phyloP scores from a whole-genome alignment of 2,888 invertebrate genomes.

The Resseliella maxima region DNA sequence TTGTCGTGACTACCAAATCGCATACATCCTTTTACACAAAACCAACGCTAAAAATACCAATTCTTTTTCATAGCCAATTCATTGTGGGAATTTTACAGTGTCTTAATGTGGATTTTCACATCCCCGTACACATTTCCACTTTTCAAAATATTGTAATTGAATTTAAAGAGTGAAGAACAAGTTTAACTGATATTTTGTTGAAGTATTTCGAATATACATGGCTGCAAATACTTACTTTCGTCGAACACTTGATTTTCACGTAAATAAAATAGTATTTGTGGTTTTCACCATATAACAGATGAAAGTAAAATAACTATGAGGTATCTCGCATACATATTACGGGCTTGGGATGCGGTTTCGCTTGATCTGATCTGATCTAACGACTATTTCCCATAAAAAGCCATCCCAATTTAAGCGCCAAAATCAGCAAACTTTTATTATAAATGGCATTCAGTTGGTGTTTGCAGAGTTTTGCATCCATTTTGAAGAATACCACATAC shows the following conservation, averaged over 20 bases:
- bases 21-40: not conserved
- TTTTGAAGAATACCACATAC: not conserved
- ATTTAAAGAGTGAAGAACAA: not conserved
- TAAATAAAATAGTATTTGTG: not conserved
- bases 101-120: not conserved
- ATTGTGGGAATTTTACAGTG: constrained; percentile 8
- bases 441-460: not conserved
- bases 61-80: constrained; percentile 5
- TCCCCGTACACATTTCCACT: not conserved
- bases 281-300: not conserved
- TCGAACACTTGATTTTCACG: not conserved
- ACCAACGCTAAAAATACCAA: not conserved
- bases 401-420: not conserved
- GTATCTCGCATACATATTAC: not conserved
- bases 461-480: not conserved
- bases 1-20: not conserved
- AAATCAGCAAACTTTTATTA: not conserved
- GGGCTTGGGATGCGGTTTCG: not conserved
- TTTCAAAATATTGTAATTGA: not conserved
- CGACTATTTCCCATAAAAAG: not conserved
- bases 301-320: not conserved
- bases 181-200: not conserved
- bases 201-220: not conserved
- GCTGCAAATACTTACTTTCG: not conserved
- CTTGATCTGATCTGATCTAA: not conserved